Percentiles rank a stretch among this genome's conserved stretches.
Evolutionary conservation across 2,113 vertebrate genomes (phyloP).

Genomic region (Rhinolophus sinicus): DNA sequence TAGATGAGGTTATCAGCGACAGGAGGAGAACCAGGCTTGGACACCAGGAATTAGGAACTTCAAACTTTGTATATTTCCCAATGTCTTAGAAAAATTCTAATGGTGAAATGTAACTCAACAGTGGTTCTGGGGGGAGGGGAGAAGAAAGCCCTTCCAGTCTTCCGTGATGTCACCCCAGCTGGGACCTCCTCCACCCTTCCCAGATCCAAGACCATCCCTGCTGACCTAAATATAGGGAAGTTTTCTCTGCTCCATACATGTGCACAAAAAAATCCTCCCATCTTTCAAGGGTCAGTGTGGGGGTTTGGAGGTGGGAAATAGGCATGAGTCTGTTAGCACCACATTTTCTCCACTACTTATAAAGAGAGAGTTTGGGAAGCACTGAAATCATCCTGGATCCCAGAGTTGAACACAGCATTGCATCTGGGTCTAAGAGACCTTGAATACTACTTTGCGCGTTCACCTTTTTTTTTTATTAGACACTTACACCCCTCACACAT

Average conservation of each 20-base stretch:
- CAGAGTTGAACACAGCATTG: not conserved
- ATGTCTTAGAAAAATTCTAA: constrained; percentile 30
- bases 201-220: not conserved
- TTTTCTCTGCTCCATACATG: not conserved
- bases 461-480: not conserved
- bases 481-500: too few species aligned
- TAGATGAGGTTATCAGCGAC: not conserved
- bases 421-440: not conserved
- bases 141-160: not conserved
- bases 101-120: not conserved
- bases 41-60: not conserved
- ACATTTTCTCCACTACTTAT: not conserved
- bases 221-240: not conserved
- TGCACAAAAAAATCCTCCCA: not conserved
- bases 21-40: not conserved
- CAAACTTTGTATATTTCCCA: not conserved
- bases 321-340: not conserved
- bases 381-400: not conserved
- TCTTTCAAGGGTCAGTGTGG: not conserved
- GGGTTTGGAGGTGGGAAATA: too few species aligned
- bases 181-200: not conserved
- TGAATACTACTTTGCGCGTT: not conserved
- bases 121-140: not conserved
- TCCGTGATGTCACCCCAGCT: not conserved
- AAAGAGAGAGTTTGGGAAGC: not conserved